Conservation (phyloP, 2,797 vertebrate genomes). For the Onychomys arenicola region DNA sequence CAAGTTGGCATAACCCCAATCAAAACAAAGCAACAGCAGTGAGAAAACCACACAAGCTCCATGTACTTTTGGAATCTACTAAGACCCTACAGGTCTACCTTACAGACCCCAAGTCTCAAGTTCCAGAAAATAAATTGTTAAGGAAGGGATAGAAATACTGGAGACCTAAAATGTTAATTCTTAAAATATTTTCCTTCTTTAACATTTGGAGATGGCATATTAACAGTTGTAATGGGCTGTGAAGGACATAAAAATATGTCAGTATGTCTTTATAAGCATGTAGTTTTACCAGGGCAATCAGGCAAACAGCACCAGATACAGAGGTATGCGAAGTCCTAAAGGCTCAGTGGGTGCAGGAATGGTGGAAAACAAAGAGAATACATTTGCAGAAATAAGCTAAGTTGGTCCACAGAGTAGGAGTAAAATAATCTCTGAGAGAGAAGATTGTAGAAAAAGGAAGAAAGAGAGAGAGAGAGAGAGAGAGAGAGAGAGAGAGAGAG, state of each 20-base stretch:
- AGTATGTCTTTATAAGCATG: neutral
- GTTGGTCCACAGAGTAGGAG: neutral
- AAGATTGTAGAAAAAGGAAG: neutral
- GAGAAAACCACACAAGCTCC: neutral
- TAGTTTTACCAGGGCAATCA: neutral
- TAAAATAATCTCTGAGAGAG: neutral
- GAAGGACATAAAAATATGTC: neutral
- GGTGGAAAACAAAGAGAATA: neutral
- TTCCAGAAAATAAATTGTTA: neutral
- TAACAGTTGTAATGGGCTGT: neutral
- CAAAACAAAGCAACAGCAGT: neutral
- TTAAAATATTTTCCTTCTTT: constrained; percentile 29
- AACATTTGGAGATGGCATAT: neutral
- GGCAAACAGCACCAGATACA: neutral
- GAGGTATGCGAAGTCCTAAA: too few relatives aligned
- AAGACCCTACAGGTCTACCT: neutral
- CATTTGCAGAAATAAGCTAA: neutral
- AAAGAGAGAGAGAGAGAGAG: neutral
- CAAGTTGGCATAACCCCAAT: neutral
- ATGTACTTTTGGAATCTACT: neutral
- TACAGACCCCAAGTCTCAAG: neutral
- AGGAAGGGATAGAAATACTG: constrained; percentile 35
- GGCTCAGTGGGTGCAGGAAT: neutral
- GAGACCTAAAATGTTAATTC: neutral
- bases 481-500: too few relatives aligned